Conservation (phyloP, 2,888 invertebrate species). For the Trichogramma dendrolimi region DNA sequence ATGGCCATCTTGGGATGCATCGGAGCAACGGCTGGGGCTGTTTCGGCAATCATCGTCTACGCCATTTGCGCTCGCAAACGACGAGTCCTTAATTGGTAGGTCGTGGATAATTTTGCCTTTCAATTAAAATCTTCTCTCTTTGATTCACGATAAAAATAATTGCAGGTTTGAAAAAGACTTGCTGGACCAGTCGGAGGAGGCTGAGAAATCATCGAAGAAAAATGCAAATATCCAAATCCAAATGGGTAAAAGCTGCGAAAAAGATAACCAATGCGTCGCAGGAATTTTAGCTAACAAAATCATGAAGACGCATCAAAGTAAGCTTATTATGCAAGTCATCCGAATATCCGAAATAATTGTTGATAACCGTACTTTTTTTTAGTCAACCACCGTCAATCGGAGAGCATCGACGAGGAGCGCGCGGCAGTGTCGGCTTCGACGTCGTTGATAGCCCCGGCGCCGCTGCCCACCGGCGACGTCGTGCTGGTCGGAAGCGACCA, state of each 20-base stretch:
- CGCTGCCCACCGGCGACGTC: slow-evolving; percentile 43
- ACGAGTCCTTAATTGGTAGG: slow-evolving; percentile 43
- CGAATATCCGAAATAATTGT: neutral
- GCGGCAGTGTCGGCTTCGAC: neutral
- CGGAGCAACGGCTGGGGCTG: slow-evolving; percentile 44
- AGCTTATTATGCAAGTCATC: neutral
- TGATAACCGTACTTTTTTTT: neutral
- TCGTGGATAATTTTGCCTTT: neutral
- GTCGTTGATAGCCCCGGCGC: slow-evolving; percentile 33
- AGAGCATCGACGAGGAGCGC: slow-evolving; percentile 41
- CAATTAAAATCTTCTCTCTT: neutral
- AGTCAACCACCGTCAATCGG: slow-evolving; percentile 40
- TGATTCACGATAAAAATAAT: neutral
- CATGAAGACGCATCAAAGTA: slow-evolving; percentile 27
- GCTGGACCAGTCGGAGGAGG: slow-evolving; percentile 42
- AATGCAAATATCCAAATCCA: slow-evolving; percentile 10
- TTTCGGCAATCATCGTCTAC: slow-evolving; percentile 44
- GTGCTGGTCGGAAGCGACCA: slow-evolving; percentile 51
- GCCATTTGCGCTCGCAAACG: slow-evolving; percentile 42
- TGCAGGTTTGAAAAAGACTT: slow-evolving; percentile 45
- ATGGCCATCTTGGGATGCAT: slow-evolving; percentile 42
- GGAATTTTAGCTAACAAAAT: slow-evolving; percentile 27
- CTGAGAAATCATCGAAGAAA: slow-evolving; percentile 36
- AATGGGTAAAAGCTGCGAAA: slow-evolving; percentile 15
- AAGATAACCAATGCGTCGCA: neutral